Percentiles rank a stretch among this genome's conserved stretches.
Evolutionary conservation across 2,797 vertebrate species (phyloP).

Genomic region (Trachops cirrhosus): DNA sequence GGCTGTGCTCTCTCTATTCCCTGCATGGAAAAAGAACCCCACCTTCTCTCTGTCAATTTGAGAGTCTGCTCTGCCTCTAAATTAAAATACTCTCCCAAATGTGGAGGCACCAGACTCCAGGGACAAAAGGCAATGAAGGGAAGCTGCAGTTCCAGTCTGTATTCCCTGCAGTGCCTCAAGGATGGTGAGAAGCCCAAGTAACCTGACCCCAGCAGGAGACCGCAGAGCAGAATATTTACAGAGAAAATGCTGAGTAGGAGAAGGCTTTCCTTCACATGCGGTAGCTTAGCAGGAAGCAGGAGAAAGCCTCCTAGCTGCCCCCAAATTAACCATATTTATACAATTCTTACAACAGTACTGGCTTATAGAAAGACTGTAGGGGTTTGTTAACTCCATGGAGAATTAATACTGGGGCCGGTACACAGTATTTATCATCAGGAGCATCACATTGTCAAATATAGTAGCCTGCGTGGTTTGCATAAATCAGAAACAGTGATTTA

Average conservation of each 20-base stretch:
- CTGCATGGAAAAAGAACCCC: background rate
- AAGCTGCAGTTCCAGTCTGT: background rate
- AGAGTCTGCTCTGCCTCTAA: background rate
- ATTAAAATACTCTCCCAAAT: conserved; percentile 15
- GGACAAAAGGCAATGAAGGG: background rate
- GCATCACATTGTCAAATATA: background rate
- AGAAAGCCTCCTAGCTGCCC: background rate
- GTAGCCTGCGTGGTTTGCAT: background rate
- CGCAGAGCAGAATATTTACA: background rate
- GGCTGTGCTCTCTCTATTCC: background rate
- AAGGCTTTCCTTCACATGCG: background rate
- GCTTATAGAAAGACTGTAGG: background rate
- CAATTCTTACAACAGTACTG: background rate
- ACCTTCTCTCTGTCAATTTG: background rate
- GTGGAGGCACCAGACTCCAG: background rate
- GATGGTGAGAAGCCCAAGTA: background rate
- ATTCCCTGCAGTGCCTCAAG: background rate
- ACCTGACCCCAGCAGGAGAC: background rate
- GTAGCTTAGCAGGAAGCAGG: background rate
- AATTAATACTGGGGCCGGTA: background rate
- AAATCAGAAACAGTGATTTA: background rate
- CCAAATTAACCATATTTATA: background rate
- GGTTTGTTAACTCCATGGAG: background rate
- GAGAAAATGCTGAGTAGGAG: background rate
- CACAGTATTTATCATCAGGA: background rate